phyloP scores from a whole-genome alignment of 1,140 invertebrate species.

The Hetaerina americana region DNA sequence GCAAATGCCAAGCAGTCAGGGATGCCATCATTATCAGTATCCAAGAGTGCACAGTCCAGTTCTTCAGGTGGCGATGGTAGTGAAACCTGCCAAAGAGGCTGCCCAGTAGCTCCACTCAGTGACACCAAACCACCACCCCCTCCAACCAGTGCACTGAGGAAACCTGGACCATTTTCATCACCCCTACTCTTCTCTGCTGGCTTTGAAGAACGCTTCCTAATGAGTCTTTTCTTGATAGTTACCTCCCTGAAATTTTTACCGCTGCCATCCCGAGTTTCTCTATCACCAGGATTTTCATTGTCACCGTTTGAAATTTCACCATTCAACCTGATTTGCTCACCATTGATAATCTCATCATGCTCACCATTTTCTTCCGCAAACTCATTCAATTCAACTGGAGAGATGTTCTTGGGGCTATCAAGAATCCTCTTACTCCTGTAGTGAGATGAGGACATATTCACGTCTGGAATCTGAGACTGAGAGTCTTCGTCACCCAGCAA shows the following conservation, averaged over 20 bases:
- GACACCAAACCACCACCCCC: not conserved
- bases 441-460: not conserved
- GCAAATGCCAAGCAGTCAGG: not conserved
- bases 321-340: not conserved
- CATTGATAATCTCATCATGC: not conserved
- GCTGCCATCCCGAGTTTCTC: not conserved
- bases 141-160: too few relatives aligned
- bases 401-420: not conserved
- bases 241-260: not conserved
- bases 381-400: not conserved
- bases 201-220: not conserved
- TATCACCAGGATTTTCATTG: not conserved
- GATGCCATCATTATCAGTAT: not conserved
- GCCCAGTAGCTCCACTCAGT: not conserved
- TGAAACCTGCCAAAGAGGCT: not conserved
- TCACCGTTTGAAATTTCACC: not conserved
- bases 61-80: not conserved
- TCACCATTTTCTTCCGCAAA: not conserved
- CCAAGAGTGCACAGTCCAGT: not conserved
- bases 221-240: too few relatives aligned
- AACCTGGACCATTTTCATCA: not conserved
- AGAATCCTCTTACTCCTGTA: not conserved
- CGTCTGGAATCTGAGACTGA: too few relatives aligned
- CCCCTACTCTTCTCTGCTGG: not conserved
- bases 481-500: too few relatives aligned